These are phyloP conservation scores for Diplolepis rosae DNA, from an alignment of 2,888 invertebrate species.

Conservation along the genomic window DNA sequence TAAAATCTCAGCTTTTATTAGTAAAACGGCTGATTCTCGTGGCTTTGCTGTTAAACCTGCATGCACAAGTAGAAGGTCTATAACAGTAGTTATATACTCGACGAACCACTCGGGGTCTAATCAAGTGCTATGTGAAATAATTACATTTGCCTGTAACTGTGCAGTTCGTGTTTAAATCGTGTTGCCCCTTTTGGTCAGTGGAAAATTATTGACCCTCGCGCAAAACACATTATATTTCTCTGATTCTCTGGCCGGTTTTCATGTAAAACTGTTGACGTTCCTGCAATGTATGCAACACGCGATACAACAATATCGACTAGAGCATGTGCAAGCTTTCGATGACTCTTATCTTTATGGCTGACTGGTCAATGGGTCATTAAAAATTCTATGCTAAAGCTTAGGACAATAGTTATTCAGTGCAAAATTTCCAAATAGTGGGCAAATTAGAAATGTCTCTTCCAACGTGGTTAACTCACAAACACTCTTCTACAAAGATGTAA, in stretches of 20 bases:
- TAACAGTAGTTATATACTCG: constrained; percentile 12
- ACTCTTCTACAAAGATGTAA: too few relatives aligned
- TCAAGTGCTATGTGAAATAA: constrained; percentile 20
- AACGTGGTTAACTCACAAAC: neutral
- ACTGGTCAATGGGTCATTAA: constrained; percentile 1
- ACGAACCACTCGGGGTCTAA: constrained; percentile 21
- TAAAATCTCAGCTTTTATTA: constrained; percentile 19
- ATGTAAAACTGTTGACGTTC: constrained; percentile 17
- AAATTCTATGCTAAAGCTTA: neutral
- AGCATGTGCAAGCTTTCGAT: neutral
- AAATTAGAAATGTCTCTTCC: neutral
- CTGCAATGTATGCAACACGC: constrained; percentile 9
- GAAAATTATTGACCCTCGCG: constrained; percentile 16
- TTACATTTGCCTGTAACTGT: constrained; percentile 25
- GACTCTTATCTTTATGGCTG: constrained; percentile 9
- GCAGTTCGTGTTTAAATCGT: constrained; percentile 25
- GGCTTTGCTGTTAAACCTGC: neutral
- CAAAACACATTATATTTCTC: constrained; percentile 7
- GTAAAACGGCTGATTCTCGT: neutral
- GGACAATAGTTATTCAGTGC: neutral
- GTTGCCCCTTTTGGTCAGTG: constrained; percentile 16
- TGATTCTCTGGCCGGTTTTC: neutral
- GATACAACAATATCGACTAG: constrained; percentile 6
- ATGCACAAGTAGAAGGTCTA: neutral
- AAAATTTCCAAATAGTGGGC: neutral